These are phyloP conservation scores for Salticus scenicus DNA, from an alignment of 2,888 invertebrate genomes.

Conservation along the genomic window DNA sequence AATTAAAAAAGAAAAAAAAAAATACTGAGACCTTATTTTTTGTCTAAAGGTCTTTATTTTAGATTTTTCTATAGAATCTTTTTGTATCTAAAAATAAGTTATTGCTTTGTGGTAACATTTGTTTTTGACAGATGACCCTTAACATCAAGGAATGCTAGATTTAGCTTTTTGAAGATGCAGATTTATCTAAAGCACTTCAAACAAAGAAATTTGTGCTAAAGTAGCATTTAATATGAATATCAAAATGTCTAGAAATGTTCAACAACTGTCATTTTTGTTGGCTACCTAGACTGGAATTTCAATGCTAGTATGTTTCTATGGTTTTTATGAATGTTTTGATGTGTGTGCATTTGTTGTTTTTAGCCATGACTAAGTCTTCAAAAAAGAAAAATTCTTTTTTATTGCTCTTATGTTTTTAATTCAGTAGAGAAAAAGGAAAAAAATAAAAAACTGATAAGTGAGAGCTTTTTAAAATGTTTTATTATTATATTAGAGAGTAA, in stretches of 20 bases:
- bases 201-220: constrained; percentile 33
- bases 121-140: constrained; percentile 55
- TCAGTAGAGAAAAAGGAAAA: constrained; percentile 61
- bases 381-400: constrained; percentile 48
- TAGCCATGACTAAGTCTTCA: constrained; percentile 61
- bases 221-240: constrained; percentile 32
- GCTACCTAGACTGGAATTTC: constrained; percentile 39
- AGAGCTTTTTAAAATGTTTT: constrained; percentile 72
- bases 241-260: constrained; percentile 42
- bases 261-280: constrained; percentile 32
- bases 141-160: constrained; percentile 26
- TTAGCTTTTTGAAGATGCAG: constrained; percentile 44
- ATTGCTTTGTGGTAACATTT: constrained; percentile 46
- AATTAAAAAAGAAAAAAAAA: constrained; percentile 49
- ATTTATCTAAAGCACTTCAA: constrained; percentile 24
- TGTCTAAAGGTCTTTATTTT: constrained; percentile 66
- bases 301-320: constrained; percentile 64
- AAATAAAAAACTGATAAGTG: constrained; percentile 43
- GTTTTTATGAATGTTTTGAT: constrained; percentile 66
- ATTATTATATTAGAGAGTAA: constrained; percentile 68
- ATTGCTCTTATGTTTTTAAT: constrained; percentile 67
- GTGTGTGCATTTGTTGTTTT: constrained; percentile 68
- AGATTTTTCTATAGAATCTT: constrained; percentile 61
- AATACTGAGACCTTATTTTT: constrained; percentile 66
- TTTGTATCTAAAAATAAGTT: constrained; percentile 44